Percentiles rank a stretch among this genome's conserved stretches.
phyloP scores from a whole-genome alignment of 2,888 invertebrate species.

The Hypercompe scribonia region DNA sequence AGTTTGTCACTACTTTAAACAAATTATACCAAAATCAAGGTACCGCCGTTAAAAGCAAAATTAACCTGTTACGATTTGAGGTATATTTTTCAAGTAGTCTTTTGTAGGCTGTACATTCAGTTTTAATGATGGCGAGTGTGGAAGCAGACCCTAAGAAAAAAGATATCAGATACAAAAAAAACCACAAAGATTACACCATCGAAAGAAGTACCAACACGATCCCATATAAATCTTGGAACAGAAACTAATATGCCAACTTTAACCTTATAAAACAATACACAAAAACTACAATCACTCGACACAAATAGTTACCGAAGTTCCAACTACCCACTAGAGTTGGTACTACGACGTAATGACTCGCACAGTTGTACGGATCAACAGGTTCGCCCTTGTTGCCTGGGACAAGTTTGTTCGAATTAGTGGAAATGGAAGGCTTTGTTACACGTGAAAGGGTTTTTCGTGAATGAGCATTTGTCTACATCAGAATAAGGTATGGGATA shows the following conservation, averaged over 20 bases:
- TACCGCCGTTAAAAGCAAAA: too few species aligned
- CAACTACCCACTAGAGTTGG: slow-evolving; percentile 5
- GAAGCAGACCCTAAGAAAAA: too few species aligned
- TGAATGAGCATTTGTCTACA: slow-evolving; percentile 12
- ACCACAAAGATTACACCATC: too few species aligned
- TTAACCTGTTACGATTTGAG: too few species aligned
- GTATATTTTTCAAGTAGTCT: too few species aligned
- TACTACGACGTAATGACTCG: slow-evolving; percentile 29
- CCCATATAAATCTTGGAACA: background rate
- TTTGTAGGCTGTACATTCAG: too few species aligned
- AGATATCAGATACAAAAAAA: too few species aligned
- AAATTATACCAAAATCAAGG: too few species aligned
- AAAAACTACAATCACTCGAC: slow-evolving; percentile 11
- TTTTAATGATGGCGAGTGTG: too few species aligned
- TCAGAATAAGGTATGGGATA: background rate
- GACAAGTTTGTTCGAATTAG: slow-evolving; percentile 35
- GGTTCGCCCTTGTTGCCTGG: slow-evolving; percentile 33
- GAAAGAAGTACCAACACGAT: background rate
- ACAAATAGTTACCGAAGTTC: slow-evolving; percentile 17
- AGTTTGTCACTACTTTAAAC: too few species aligned
- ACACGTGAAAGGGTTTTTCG: slow-evolving; percentile 3
- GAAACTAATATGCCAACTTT: slow-evolving; percentile 3
- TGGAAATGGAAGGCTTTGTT: slow-evolving; percentile 25
- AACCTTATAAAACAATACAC: slow-evolving; percentile 3
- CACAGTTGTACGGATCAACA: slow-evolving; percentile 40